Evolutionary conservation across 2,113 vertebrate genomes (phyloP).

Genomic region (Eublepharis macularius): DNA sequence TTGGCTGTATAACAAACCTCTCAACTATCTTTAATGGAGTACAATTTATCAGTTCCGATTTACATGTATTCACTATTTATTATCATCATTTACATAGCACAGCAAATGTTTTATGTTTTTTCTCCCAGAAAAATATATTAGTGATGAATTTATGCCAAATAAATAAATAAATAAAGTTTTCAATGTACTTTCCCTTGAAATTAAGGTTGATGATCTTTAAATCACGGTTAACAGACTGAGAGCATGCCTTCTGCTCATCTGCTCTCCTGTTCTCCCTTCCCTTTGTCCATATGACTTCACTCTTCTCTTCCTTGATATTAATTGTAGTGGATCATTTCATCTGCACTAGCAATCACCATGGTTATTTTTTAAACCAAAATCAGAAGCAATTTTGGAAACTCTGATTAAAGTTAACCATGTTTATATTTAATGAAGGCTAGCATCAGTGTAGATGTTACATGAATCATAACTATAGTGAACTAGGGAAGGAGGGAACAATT

Average conservation of each 20-base stretch:
- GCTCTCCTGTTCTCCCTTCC: too few species aligned
- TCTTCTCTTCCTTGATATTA: background rate
- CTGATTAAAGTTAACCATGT: background rate
- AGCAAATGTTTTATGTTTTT: background rate
- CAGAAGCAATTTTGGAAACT: background rate
- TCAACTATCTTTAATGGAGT: background rate
- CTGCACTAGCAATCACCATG: background rate
- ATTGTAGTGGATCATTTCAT: background rate
- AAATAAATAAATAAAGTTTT: background rate
- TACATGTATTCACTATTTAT: background rate
- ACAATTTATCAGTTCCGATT: background rate
- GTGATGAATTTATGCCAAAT: background rate
- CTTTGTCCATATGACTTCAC: background rate
- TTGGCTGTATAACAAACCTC: background rate
- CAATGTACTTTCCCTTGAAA: background rate
- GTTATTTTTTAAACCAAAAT: background rate
- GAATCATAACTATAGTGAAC: too few species aligned
- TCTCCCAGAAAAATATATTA: background rate
- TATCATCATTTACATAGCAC: background rate
- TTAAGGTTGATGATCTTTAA: background rate
- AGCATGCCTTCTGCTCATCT: background rate
- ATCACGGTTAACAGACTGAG: background rate
- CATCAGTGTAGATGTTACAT: background rate
- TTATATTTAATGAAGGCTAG: background rate
- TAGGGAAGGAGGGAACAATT: background rate